Evolutionary conservation across 2,113 vertebrate species (phyloP).

Genomic region (Albula goreensis): DNA sequence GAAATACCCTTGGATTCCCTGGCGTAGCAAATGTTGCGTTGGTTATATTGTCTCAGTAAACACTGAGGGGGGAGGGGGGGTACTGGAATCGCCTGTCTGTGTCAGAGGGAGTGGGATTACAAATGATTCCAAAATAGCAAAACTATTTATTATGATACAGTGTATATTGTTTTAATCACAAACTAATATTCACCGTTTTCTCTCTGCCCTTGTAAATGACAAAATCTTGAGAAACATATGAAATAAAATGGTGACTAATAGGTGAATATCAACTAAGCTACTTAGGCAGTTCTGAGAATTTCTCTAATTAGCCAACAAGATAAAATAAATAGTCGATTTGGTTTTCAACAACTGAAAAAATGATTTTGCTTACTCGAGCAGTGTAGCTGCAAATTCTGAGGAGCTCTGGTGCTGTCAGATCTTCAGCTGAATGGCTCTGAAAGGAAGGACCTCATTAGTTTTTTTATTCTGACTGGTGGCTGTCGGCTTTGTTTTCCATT

Average conservation of each 20-base stretch:
- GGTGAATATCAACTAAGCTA: neutral
- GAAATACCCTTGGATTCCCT: slow-evolving; percentile 40
- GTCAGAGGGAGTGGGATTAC: neutral
- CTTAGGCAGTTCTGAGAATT: neutral
- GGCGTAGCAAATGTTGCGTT: slow-evolving; percentile 15
- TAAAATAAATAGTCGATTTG: neutral
- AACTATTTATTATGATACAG: neutral
- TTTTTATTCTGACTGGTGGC: neutral
- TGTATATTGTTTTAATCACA: neutral
- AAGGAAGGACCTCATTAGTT: neutral
- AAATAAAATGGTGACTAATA: neutral
- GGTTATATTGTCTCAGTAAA: neutral
- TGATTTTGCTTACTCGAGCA: neutral
- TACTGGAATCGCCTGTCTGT: neutral
- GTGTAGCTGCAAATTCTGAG: neutral
- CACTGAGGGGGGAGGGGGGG: neutral
- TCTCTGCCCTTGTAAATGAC: neutral
- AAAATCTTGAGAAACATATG: neutral
- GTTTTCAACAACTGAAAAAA: neutral
- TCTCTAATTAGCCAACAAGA: neutral
- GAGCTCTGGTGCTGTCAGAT: neutral
- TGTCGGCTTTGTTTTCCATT: neutral
- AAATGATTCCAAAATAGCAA: neutral
- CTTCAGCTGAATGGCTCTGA: neutral
- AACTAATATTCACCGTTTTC: neutral